phyloP scores from a whole-genome alignment of 2,113 vertebrate genomes.

The Acrocephalus kingi region DNA sequence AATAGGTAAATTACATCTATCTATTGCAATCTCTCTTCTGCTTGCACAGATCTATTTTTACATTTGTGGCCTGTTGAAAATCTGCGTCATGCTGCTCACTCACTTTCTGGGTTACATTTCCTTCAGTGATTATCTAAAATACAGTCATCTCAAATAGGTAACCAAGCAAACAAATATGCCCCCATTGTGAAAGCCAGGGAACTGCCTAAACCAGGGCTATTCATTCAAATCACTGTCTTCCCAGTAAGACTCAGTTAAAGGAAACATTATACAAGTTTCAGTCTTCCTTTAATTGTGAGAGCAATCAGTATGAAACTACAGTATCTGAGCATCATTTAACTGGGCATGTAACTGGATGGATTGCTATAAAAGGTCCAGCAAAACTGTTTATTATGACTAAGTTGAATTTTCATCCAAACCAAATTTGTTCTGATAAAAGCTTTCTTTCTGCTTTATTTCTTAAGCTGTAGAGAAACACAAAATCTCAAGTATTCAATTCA shows the following conservation, averaged over 20 bases:
- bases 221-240: slow-evolving; percentile 5
- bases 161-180: slow-evolving; percentile 42
- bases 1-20: slow-evolving; percentile 3
- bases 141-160: slow-evolving; percentile 11
- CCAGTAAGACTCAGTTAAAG: background rate
- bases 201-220: background rate
- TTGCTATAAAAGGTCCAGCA: background rate
- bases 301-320: background rate
- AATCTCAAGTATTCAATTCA: background rate
- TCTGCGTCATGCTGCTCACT: background rate
- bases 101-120: slow-evolving; percentile 1
- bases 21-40: background rate
- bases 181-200: background rate
- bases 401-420: background rate
- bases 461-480: background rate
- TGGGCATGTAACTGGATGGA: background rate
- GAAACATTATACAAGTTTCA: background rate
- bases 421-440: background rate
- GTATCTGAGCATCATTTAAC: background rate
- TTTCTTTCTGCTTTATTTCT: background rate
- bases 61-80: background rate
- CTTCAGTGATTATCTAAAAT: slow-evolving; percentile 33
- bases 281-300: background rate
- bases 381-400: background rate
- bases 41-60: background rate